These are phyloP conservation scores for Homarus gammarus DNA, from an alignment of 2,888 invertebrate species.

Conservation along the genomic window DNA sequence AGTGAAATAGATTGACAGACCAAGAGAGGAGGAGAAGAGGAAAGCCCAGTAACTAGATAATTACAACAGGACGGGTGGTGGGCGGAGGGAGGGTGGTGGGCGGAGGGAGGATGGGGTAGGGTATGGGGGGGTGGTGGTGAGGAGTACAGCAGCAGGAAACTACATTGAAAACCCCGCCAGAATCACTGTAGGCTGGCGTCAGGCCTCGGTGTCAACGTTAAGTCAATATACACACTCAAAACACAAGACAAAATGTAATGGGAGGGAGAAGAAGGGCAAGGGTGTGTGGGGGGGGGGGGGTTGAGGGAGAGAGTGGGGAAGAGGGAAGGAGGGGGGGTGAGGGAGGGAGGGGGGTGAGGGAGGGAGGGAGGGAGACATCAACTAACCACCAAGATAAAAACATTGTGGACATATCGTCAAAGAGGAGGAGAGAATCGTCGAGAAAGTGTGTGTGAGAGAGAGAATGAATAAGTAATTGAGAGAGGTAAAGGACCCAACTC, in stretches of 20 bases:
- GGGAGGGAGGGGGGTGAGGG: not conserved
- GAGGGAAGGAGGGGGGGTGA: not conserved
- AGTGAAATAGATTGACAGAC: slow-evolving; percentile 20
- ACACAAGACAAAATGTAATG: not conserved
- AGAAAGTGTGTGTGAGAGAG: slow-evolving; percentile 53
- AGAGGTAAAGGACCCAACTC: slow-evolving; percentile 43
- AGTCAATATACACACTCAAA: not conserved
- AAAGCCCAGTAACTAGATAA: not conserved
- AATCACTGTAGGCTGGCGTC: not conserved
- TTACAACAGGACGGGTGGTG: too few relatives aligned
- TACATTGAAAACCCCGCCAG: too few relatives aligned
- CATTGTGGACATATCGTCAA: slow-evolving; percentile 36
- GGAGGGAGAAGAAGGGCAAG: not conserved
- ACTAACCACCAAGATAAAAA: slow-evolving; percentile 49
- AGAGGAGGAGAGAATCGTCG: slow-evolving; percentile 29
- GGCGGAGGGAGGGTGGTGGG: too few relatives aligned
- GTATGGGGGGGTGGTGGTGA: too few relatives aligned
- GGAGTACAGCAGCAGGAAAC: too few relatives aligned
- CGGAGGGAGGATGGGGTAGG: too few relatives aligned
- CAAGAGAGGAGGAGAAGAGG: not conserved
- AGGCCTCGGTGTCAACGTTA: not conserved
- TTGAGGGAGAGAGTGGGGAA: slow-evolving; percentile 3
- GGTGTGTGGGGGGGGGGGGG: not conserved
- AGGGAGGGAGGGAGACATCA: slow-evolving; percentile 11
- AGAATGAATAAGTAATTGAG: slow-evolving; percentile 49